Conservation (phyloP, 1,140 invertebrate species). For the Ceratina australensis region DNA sequence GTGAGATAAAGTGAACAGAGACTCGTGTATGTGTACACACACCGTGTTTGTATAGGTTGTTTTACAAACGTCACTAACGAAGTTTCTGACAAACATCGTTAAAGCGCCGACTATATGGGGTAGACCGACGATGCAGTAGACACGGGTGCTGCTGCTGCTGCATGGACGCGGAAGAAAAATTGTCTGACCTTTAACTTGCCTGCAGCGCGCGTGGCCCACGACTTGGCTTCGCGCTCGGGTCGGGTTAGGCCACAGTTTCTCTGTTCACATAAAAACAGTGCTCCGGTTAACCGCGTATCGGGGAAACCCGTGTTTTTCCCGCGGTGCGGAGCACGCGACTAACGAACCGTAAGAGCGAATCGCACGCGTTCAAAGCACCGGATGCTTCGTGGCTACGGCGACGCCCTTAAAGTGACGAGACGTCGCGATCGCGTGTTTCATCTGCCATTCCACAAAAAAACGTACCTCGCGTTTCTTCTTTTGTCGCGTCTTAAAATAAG, state of each 20-base stretch:
- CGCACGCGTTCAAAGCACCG: conserved; percentile 48
- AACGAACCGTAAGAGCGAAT: conserved; percentile 53
- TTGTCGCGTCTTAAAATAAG: background rate
- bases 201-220: background rate
- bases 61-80: background rate
- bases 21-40: background rate
- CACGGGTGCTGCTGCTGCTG: background rate
- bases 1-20: background rate
- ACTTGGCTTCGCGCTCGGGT: background rate
- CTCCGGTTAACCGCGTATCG: conserved; percentile 41
- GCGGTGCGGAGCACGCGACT: background rate
- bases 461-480: conserved; percentile 14
- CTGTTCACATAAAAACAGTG: conserved; percentile 11
- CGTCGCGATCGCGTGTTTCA: conserved; percentile 42
- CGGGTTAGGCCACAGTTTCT: conserved; percentile 26
- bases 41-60: background rate
- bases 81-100: background rate
- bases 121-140: too few species aligned
- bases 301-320: conserved; percentile 7
- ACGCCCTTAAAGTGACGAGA: conserved; percentile 52
- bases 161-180: conserved; percentile 1
- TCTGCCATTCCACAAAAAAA: conserved; percentile 25
- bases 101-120: background rate
- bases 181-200: conserved; percentile 26
- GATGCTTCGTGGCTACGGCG: conserved; percentile 45